Evolutionary conservation across 2,797 vertebrate genomes (phyloP).

Genomic region (Artibeus jamaicensis): DNA sequence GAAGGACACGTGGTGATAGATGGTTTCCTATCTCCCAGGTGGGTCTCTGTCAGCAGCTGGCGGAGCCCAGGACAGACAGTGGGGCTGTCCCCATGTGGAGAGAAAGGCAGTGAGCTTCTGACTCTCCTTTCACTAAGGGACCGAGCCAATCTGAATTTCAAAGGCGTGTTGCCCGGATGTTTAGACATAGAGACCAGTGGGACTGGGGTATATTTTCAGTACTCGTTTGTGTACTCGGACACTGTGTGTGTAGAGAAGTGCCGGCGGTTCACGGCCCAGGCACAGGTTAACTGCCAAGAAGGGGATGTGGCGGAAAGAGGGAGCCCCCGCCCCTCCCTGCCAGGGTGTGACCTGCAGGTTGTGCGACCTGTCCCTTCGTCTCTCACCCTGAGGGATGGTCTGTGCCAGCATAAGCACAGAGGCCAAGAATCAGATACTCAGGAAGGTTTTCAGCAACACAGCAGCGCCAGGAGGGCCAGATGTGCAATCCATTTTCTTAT

Average conservation of each 20-base stretch:
- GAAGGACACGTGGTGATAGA: rapidly evolving
- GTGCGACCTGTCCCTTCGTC: background rate
- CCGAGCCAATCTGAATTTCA: background rate
- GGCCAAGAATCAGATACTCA: background rate
- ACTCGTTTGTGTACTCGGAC: background rate
- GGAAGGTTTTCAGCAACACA: background rate
- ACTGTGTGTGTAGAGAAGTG: background rate
- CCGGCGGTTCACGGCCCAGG: background rate
- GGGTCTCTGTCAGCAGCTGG: background rate
- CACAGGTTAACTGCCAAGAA: background rate
- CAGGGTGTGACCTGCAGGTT: background rate
- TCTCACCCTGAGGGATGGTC: background rate
- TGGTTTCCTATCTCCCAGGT: background rate
- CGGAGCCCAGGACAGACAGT: no score
- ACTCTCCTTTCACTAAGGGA: background rate
- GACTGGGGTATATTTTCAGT: background rate
- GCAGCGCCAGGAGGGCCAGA: background rate
- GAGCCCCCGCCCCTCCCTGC: background rate
- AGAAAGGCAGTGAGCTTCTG: background rate
- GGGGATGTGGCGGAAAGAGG: background rate
- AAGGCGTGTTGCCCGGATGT: background rate
- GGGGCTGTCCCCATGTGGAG: background rate
- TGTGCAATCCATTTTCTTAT: rapidly evolving
- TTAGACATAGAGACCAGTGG: background rate
- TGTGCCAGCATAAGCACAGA: background rate